These are phyloP conservation scores for Bradynema listronoti DNA, from an alignment of 1,140 invertebrate species.

Conservation along the genomic window DNA sequence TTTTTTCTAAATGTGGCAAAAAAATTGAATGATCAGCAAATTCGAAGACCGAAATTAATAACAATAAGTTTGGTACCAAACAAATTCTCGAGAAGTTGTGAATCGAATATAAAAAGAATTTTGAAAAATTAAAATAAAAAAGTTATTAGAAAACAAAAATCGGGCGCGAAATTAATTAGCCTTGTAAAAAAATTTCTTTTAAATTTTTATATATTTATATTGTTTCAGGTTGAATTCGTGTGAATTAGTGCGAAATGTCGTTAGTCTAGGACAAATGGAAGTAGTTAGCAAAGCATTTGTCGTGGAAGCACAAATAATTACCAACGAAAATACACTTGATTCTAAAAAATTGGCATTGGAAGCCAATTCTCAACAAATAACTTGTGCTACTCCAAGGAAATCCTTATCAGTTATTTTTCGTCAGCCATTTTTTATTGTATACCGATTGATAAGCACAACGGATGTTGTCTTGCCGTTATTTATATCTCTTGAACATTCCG, in stretches of 20 bases:
- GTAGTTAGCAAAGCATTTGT: neutral
- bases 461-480: neutral
- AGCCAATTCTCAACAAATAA: too few relatives aligned
- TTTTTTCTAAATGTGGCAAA: neutral
- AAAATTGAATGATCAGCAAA: neutral
- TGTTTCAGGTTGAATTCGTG: neutral
- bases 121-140: neutral
- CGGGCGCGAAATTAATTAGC: neutral
- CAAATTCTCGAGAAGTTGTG: neutral
- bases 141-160: neutral
- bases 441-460: neutral
- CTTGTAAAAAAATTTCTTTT: neutral
- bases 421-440: neutral
- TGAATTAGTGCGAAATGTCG: neutral
- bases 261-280: constrained; percentile 1
- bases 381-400: too few relatives aligned
- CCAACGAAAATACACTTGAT: neutral
- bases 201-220: neutral
- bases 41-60: neutral
- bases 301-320: neutral
- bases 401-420: too few relatives aligned
- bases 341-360: neutral
- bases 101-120: constrained; percentile 4
- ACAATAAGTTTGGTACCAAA: neutral
- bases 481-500: constrained; percentile 1